phyloP scores from a whole-genome alignment of 2,888 invertebrate species.

The Hemithea aestivaria region DNA sequence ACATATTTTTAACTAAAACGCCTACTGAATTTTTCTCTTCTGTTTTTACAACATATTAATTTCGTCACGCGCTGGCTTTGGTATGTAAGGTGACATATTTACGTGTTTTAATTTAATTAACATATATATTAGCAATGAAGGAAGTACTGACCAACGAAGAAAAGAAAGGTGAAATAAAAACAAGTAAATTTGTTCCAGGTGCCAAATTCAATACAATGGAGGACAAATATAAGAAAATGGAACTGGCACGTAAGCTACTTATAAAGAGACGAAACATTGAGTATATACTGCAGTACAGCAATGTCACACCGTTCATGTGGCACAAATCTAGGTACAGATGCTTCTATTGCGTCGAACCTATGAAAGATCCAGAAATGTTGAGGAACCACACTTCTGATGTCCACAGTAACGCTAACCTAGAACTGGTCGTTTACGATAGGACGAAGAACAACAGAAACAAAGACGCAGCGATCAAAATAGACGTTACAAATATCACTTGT shows the following conservation, averaged over 20 bases:
- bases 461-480: constrained; percentile 70
- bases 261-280: constrained; percentile 65
- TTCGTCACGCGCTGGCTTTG: too few species aligned
- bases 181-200: constrained; percentile 64
- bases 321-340: constrained; percentile 65
- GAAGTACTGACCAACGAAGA: background rate
- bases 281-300: constrained; percentile 65
- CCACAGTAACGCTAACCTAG: constrained; percentile 59
- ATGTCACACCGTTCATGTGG: constrained; percentile 69
- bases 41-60: too few species aligned
- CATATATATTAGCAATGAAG: too few species aligned
- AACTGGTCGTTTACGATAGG: constrained; percentile 58
- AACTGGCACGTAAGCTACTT: constrained; percentile 55
- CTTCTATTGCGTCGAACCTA: constrained; percentile 63
- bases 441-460: constrained; percentile 66
- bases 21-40: too few species aligned
- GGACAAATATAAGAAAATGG: constrained; percentile 67
- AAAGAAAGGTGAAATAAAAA: constrained; percentile 28
- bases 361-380: constrained; percentile 53
- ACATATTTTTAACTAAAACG: too few species aligned
- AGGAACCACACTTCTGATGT: constrained; percentile 52
- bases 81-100: too few species aligned
- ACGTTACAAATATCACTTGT: constrained; percentile 58
- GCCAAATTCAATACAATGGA: constrained; percentile 53
- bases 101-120: too few species aligned